Evolutionary conservation across 1,140 invertebrate genomes (phyloP).

Genomic region (Drosophila insularis): DNA sequence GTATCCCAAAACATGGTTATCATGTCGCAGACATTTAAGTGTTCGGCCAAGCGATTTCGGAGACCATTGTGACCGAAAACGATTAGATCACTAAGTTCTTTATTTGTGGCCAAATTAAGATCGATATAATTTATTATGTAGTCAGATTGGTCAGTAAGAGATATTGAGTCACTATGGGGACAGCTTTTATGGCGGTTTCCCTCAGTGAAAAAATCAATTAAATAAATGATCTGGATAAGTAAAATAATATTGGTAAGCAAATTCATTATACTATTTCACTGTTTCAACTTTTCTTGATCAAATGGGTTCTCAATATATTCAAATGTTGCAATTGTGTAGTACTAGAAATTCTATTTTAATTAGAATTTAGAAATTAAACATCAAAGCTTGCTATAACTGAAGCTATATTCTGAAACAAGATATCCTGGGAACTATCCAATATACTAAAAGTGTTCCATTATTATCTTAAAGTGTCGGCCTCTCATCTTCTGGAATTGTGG

Average conservation of each 20-base stretch:
- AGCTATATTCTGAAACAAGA: no score
- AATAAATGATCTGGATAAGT: not conserved
- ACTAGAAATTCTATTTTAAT: no score
- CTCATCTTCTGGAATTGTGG: no score
- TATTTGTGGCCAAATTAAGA: not conserved
- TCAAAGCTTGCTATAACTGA: no score
- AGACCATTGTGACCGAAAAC: constrained; percentile 37
- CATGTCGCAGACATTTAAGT: constrained; percentile 25
- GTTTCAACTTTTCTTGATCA: no score
- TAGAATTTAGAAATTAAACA: no score
- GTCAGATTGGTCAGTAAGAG: not conserved
- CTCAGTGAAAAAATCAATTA: not conserved
- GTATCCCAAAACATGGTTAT: constrained; percentile 22
- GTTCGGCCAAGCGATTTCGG: constrained; percentile 33
- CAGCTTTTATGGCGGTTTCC: not conserved
- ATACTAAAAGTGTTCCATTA: no score
- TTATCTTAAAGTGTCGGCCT: no score
- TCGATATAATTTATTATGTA: not conserved
- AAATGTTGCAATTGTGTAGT: no score
- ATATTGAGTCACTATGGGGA: not conserved
- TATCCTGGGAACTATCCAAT: no score
- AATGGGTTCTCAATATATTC: no score
- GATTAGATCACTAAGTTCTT: not conserved
- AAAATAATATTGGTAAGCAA: not conserved
- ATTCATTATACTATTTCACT: not conserved